These are phyloP conservation scores for Buceros bicornis DNA, from an alignment of 2,797 vertebrate species.

Conservation along the genomic window DNA sequence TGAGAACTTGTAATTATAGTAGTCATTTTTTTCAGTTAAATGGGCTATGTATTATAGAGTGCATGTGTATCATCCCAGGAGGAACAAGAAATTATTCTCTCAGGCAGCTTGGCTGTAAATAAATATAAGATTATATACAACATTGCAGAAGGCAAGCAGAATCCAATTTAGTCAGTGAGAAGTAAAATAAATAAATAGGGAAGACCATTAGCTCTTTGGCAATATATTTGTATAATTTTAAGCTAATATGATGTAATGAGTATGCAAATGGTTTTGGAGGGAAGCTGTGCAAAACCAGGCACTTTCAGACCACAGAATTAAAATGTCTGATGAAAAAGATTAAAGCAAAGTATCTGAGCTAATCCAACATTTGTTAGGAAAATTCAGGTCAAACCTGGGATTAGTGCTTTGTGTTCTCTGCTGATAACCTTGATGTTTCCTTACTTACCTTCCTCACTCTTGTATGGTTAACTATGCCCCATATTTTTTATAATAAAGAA, in stretches of 20 bases:
- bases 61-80: not conserved
- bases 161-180: not conserved
- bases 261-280: not conserved
- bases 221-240: not conserved
- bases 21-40: not conserved
- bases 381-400: slow-evolving; percentile 58
- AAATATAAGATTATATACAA: not conserved
- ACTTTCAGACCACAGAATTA: not conserved
- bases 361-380: slow-evolving; percentile 38
- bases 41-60: not conserved
- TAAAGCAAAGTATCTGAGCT: slow-evolving; percentile 40
- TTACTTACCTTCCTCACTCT: not conserved
- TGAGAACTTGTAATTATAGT: not conserved
- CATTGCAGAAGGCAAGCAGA: not conserved
- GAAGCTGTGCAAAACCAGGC: slow-evolving; percentile 1
- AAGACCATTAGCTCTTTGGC: not conserved
- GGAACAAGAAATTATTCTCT: not conserved
- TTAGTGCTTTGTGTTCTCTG: slow-evolving; percentile 16
- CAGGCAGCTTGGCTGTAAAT: not conserved
- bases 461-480: not conserved
- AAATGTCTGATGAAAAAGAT: slow-evolving; percentile 45
- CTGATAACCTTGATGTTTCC: slow-evolving; percentile 40
- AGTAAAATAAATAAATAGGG: not conserved
- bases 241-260: not conserved
- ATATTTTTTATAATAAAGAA: not conserved